Conservation (phyloP, 2,888 invertebrate species). For the Rhingia campestris region DNA sequence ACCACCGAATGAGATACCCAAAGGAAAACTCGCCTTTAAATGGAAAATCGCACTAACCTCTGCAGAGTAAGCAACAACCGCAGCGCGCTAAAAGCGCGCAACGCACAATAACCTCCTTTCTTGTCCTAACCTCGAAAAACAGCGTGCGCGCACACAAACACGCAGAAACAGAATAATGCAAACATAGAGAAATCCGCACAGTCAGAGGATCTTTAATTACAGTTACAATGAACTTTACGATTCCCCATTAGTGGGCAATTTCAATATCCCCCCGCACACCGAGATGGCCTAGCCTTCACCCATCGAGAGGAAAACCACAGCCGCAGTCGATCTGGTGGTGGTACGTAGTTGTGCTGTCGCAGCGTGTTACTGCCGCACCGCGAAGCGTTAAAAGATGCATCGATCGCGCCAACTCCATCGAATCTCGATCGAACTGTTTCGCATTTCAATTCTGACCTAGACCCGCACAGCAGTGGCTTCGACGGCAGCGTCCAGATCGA, state of each 20-base stretch:
- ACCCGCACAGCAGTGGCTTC: conserved; percentile 42
- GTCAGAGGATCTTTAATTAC: conserved; percentile 73
- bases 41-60: conserved; percentile 43
- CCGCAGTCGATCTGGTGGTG: conserved; percentile 14
- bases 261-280: conserved; percentile 30
- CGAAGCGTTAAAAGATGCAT: conserved; percentile 48
- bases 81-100: conserved; percentile 52
- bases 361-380: conserved; percentile 23
- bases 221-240: conserved; percentile 73
- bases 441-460: conserved; percentile 72
- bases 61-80: conserved; percentile 44
- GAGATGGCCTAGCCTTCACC: conserved; percentile 30
- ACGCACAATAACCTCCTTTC: conserved; percentile 73
- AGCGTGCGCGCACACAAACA: conserved; percentile 23
- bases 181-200: conserved; percentile 68
- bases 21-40: conserved; percentile 20
- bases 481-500: neutral
- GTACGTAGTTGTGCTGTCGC: conserved; percentile 22
- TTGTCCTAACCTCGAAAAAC: conserved; percentile 65
- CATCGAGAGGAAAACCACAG: conserved; percentile 41
- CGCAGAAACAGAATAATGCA: conserved; percentile 41
- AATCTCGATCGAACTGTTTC: conserved; percentile 70
- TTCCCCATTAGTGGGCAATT: conserved; percentile 73
- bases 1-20: conserved; percentile 22
- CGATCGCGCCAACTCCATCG: conserved; percentile 48